Evolutionary conservation across 2,113 vertebrate genomes (phyloP).

Genomic region (Corynorhinus townsendii): DNA sequence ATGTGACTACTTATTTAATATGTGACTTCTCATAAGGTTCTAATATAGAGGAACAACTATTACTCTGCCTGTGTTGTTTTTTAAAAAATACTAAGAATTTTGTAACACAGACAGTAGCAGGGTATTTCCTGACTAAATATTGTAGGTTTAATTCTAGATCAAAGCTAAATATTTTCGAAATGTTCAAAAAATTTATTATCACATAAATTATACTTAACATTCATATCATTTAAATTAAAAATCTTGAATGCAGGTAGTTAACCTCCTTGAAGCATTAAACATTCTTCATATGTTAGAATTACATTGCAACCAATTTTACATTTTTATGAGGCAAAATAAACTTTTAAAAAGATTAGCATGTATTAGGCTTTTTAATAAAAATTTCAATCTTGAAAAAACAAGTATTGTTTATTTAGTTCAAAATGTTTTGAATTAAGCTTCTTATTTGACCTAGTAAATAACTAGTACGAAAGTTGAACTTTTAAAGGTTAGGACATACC

Average conservation of each 20-base stretch:
- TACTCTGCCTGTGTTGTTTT: background rate
- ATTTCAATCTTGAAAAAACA: background rate
- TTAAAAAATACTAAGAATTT: background rate
- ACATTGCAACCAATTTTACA: constrained; percentile 50
- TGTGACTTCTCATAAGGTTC: background rate
- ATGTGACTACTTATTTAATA: background rate
- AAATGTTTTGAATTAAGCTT: background rate
- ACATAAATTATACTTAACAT: constrained; percentile 39
- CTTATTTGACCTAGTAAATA: background rate
- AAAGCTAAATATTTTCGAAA: constrained; percentile 13
- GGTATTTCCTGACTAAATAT: background rate
- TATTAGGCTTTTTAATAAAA: constrained; percentile 17
- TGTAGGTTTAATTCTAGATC: background rate
- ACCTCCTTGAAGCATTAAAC: constrained; percentile 51
- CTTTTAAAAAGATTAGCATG: constrained; percentile 19
- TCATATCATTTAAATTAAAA: background rate
- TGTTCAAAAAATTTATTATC: constrained; percentile 16
- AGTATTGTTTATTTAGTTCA: constrained; percentile 4
- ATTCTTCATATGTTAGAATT: constrained; percentile 64
- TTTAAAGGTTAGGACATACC: background rate
- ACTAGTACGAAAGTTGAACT: background rate
- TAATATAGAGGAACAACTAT: background rate
- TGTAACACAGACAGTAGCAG: background rate
- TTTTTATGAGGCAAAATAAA: constrained; percentile 26
- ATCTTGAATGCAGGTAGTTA: constrained; percentile 31